Evolutionary conservation across 2,113 vertebrate species (phyloP), one percentile per base, ranked within the genome.

Genomic region (Sigmodon hispidus): DNA sequence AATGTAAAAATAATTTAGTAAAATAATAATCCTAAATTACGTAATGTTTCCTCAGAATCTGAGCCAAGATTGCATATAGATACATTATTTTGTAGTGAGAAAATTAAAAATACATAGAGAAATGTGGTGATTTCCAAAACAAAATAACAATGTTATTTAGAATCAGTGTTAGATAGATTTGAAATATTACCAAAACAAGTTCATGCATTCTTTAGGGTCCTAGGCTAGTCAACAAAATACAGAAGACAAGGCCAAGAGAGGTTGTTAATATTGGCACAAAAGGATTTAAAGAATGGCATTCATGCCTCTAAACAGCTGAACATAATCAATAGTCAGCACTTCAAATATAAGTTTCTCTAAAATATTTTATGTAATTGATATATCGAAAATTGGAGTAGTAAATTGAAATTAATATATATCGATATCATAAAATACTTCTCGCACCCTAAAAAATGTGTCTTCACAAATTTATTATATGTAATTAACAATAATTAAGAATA

Each of bases 181-280:
- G 1, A 29, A 86, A 21, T 59, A 36, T 55, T 55, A 15, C 10
- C 19, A 80, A n/a, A 52, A 81, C 7, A 59, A 40, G 52, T 59
- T 21, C 36, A 59, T 59, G 5, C 55, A 40, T 59, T 40, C 12
- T 26, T 59, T 26, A 59, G 13, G 12, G 24, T 6, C 59, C 36
- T 81, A 40, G 22, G 12, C 11, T 40, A 59, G 52, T 57, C 36
- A n/a, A 5, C 17, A 80, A 31, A 92, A 63, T 43, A 21, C 6
- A 55, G 0, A 16, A 10, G 0, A 6, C 17, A 87, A 67, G 8
- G 8, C 1, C 0, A 40, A 87, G 16, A 5, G 3, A 40, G 24
- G 15, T 3, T 61, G 17, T n/a, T n/a, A 59, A 7, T n/a, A 59
- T 59, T 73, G 17, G 17, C 1, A 31, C n/a, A 65, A 80, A 86